These are phyloP conservation scores for Drosophila fulvimacula DNA, from an alignment of 2,888 invertebrate species.

Conservation along the genomic window DNA sequence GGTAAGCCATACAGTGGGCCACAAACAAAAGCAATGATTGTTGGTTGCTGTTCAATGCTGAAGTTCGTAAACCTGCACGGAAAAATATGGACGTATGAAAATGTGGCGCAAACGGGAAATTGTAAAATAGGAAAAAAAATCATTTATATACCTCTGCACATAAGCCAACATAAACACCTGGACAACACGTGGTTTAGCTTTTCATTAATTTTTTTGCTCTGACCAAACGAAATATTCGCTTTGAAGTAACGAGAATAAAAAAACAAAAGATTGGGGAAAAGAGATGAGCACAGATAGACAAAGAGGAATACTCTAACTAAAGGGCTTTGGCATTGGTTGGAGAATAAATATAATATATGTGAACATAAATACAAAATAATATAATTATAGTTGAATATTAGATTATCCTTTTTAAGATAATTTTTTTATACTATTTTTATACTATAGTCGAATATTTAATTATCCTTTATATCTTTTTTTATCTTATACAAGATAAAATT, in stretches of 20 bases:
- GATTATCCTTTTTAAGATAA: too few species aligned
- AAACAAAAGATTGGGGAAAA: slow-evolving; percentile 1
- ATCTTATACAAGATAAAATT: too few species aligned
- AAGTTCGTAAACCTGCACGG: slow-evolving; percentile 44
- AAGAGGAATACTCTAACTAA: not conserved
- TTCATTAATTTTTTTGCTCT: slow-evolving; percentile 13
- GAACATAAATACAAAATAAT: too few species aligned
- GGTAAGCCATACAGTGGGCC: slow-evolving; percentile 48
- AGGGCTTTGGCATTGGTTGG: not conserved
- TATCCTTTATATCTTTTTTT: too few species aligned
- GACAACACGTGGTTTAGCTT: slow-evolving; percentile 70
- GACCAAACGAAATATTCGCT: slow-evolving; percentile 46
- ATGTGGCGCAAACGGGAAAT: slow-evolving; percentile 12
- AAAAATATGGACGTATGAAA: slow-evolving; percentile 40
- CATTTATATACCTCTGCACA: slow-evolving; percentile 19
- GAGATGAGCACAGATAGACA: not conserved
- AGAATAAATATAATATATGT: not conserved
- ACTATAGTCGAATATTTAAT: too few species aligned
- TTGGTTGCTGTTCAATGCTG: not conserved
- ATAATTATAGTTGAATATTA: too few species aligned
- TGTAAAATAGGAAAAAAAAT: slow-evolving; percentile 11
- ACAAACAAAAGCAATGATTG: slow-evolving; percentile 18
- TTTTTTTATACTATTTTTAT: too few species aligned
- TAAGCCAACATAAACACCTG: slow-evolving; percentile 71
- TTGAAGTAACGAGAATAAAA: slow-evolving; percentile 60